phyloP scores from a whole-genome alignment of 2,113 vertebrate species.

The Camelus bactrianus region DNA sequence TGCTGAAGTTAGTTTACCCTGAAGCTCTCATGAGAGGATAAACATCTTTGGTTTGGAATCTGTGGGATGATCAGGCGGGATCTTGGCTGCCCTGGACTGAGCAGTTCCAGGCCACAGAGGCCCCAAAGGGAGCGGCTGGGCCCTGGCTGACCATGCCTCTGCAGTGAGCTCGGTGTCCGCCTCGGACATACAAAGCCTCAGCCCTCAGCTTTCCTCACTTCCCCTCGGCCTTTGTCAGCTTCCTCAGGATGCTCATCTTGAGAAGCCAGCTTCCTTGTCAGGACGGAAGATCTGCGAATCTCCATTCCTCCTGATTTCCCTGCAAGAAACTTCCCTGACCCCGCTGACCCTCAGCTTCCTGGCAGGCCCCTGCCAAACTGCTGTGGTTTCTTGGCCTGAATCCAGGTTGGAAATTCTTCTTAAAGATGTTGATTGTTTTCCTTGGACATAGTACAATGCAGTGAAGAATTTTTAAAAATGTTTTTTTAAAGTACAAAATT shows the following conservation, averaged over 20 bases:
- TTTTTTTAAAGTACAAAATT: not conserved
- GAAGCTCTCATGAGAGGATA: not conserved
- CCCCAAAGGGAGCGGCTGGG: not conserved
- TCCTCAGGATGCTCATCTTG: not conserved
- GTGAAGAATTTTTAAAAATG: not conserved
- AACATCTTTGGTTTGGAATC: not conserved
- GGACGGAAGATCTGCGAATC: too few species aligned
- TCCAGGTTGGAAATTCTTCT: not conserved
- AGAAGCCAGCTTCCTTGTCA: not conserved
- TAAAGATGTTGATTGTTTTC: not conserved
- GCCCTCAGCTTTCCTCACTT: not conserved
- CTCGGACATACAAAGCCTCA: accelerated
- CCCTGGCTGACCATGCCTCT: accelerated
- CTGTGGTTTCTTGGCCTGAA: not conserved
- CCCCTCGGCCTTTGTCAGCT: not conserved
- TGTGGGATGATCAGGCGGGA: not conserved
- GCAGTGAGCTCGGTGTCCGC: not conserved
- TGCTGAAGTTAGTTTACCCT: accelerated
- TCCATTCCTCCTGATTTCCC: not conserved
- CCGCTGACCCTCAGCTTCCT: not conserved
- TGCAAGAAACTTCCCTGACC: not conserved
- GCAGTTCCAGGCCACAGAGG: not conserved
- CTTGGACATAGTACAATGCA: not conserved
- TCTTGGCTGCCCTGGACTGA: not conserved
- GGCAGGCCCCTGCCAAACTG: not conserved